Evolutionary conservation across 2,888 invertebrate species (phyloP), one percentile per base, ranked within the genome.

Genomic region (Glomeris marginata): DNA sequence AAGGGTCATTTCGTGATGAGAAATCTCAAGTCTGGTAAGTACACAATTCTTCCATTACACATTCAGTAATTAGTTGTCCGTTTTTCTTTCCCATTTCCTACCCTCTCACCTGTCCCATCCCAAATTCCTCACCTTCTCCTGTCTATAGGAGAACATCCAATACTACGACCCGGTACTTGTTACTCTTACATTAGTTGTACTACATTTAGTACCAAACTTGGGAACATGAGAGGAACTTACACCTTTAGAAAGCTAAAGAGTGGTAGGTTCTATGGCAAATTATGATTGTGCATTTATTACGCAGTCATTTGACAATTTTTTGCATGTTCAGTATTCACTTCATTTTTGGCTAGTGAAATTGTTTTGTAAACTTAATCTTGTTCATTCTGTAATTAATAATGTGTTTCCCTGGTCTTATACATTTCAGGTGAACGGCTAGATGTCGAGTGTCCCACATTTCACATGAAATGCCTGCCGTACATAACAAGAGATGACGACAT

Each of bases 1-100:
- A 55, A 48, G 35, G 64, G 64, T 1, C 50, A 57, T 46, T 63
- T 62, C 52, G 59, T 55, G 35, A 63, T 64, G 59, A 57, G 54
- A 41, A 61, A 60, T 43, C 53, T 61, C 8, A 45, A 47, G 50
- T 58, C 59, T 52, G 59, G 63, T 61, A 46, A 46, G 55, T 15
- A 28, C 34, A 16, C 22, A 13, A 18, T 13, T 8, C 18, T 15
- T 16, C 15, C 15, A 5, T 8, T 16, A 5, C 15, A 38, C 2
- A 38, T 38, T 38, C 15, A 38, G 40, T 38, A 38, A 16, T 16
- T 34, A 28, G 33, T 15, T 22, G 4, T 15, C 10, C 10, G n/a
- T 13, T 2, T 13, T 22, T 10, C 16, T 44, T 44, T 44, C 15
- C 15, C n/a, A n/a, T n/a, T n/a, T n/a, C n/a, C n/a, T n/a, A n/a